Base-by-base conservation (phyloP, 2,888 invertebrate genomes). In the Anagyrus pseudococci region DNA sequence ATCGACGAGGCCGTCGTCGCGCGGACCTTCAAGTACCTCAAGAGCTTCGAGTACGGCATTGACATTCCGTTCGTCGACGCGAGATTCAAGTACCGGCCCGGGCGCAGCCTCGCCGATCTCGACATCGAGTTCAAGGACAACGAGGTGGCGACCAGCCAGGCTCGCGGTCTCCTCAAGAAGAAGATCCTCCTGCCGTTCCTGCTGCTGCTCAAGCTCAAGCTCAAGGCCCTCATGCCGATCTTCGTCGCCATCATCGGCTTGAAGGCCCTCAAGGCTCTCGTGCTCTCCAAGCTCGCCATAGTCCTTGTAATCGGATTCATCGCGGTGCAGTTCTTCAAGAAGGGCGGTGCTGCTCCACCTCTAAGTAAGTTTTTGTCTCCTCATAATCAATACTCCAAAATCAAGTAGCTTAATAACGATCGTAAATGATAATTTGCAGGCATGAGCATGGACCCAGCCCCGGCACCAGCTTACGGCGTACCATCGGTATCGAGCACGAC, bases 201-300 rank as follows among this genome's bases (percentile, higher is more conserved):
- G 70, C 83, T 94, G 70, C 85, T 93, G 54, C 82, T 94, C 73
- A 94, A 94, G 82, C 81, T 94, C 75, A 93, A 93, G 82, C 84
- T 93, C 85, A 93, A 94, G 81, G 89, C 91, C 23, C 80, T 94
- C 67, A 90, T 91, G 88, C 94, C 93, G 40, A 90, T 94, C 73
- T 85, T 93, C 71, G 86, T 93, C 29, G 87, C 89, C 47, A 82
- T 93, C 73, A 88, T 93, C 76, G 90, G 92, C 68, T 82, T 93
- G 71, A 93, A 93, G 82, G 90, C 94, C 23, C 84, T 91, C 72
- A 93, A 93, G 81, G 94, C 94, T 65, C 83, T 93, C 68, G 87
- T 94, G 66, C 86, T 93, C 73, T 93, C 93, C 77, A 94, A 94
- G 80, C 83, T 93, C 71, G 92, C 93, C 67, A 88, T 94, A 76